phyloP scores from a whole-genome alignment of 2,888 invertebrate species.

The Mythimna pallens region DNA sequence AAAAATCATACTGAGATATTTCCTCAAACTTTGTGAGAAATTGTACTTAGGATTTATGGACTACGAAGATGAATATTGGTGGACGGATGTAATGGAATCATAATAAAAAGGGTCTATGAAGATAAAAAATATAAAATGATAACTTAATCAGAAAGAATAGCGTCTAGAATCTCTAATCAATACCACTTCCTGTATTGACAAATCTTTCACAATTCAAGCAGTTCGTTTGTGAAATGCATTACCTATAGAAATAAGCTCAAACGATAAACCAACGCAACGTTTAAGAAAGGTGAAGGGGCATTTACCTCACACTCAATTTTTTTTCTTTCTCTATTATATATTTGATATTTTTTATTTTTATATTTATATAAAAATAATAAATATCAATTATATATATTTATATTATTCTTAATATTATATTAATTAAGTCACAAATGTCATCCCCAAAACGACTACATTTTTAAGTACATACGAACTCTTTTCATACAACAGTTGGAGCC shows the following conservation, averaged over 20 bases:
- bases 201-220: too few relatives aligned
- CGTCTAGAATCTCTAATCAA: background rate
- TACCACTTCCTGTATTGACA: too few relatives aligned
- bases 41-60: constrained; percentile 28
- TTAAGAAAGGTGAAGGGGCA: too few relatives aligned
- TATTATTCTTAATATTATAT: too few relatives aligned
- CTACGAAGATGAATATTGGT: constrained; percentile 25
- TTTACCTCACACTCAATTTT: too few relatives aligned
- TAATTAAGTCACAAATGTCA: background rate
- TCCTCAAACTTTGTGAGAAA: constrained; percentile 7
- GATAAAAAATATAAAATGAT: background rate
- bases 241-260: too few relatives aligned
- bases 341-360: too few relatives aligned
- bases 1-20: constrained; percentile 24
- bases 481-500: background rate
- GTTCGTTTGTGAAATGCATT: too few relatives aligned
- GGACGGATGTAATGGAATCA: constrained; percentile 18
- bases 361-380: too few relatives aligned
- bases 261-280: too few relatives aligned
- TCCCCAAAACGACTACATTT: background rate
- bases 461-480: constrained; percentile 6
- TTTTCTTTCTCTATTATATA: too few relatives aligned
- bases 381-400: too few relatives aligned
- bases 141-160: constrained; percentile 2
- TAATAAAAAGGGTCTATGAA: background rate